These are phyloP conservation scores for Arrhopalites spinosus DNA, from an alignment of 2,888 invertebrate genomes.

Conservation along the genomic window DNA sequence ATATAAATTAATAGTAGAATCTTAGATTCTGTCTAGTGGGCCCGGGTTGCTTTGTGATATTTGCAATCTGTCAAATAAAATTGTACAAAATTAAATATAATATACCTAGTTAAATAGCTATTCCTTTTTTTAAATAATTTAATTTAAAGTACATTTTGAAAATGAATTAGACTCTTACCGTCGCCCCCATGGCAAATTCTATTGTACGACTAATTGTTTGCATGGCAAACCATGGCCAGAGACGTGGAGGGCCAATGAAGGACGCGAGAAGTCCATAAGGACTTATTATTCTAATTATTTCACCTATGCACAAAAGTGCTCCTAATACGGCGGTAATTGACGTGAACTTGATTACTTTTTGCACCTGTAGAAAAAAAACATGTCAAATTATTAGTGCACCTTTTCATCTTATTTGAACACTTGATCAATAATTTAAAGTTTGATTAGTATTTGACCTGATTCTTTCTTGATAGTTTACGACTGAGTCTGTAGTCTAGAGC, in stretches of 20 bases:
- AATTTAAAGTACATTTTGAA: too few species aligned
- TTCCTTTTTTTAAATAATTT: too few species aligned
- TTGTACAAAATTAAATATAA: too few species aligned
- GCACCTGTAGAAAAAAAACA: constrained; percentile 59
- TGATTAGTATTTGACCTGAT: constrained; percentile 50
- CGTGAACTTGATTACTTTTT: constrained; percentile 61
- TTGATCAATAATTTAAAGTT: not conserved
- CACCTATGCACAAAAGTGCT: constrained; percentile 63
- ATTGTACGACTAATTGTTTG: constrained; percentile 63
- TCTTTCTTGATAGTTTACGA: constrained; percentile 56
- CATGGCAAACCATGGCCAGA: constrained; percentile 66
- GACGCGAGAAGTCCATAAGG: constrained; percentile 61
- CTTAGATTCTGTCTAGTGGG: too few species aligned
- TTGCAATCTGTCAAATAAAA: too few species aligned
- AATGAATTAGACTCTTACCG: too few species aligned
- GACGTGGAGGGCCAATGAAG: constrained; percentile 57
- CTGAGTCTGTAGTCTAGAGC: constrained; percentile 57
- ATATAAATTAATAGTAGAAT: too few species aligned
- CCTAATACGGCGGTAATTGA: constrained; percentile 63
- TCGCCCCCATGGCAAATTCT: constrained; percentile 60
- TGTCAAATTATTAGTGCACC: not conserved
- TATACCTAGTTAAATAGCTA: too few species aligned
- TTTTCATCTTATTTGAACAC: too few species aligned
- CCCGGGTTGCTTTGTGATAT: constrained; percentile 64
- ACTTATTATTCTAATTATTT: constrained; percentile 60